phyloP scores from a whole-genome alignment of 2,113 vertebrate species.

The Psittacara wagleri region DNA sequence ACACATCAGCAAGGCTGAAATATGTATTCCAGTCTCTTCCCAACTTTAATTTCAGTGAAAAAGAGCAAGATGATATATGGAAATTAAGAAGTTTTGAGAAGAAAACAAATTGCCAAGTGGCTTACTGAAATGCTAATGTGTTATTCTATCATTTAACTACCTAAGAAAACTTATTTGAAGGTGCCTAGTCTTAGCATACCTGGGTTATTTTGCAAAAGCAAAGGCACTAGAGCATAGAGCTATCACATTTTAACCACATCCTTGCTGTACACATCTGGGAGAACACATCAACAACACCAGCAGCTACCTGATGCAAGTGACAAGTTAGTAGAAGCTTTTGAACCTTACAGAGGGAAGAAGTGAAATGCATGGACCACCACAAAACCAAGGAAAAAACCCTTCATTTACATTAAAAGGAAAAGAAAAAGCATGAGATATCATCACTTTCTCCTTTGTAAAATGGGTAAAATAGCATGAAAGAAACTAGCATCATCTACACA shows the following conservation, averaged over 20 bases:
- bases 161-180: background rate
- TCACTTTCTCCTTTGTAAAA: background rate
- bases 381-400: background rate
- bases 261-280: background rate
- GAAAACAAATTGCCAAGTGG: background rate
- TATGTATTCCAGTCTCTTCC: background rate
- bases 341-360: background rate
- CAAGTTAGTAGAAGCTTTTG: constrained; percentile 3
- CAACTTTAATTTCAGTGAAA: background rate
- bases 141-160: background rate
- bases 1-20: background rate
- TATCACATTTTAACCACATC: background rate
- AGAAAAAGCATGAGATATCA: background rate
- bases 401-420: background rate
- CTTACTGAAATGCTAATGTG: background rate
- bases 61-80: background rate
- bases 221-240: background rate
- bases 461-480: background rate
- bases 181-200: background rate
- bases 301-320: constrained; percentile 4
- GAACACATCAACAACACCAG: background rate
- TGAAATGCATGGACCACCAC: background rate
- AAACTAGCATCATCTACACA: background rate
- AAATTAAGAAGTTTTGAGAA: background rate
- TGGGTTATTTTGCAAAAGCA: background rate